Base-by-base conservation (phyloP, 2,888 invertebrate genomes). In the Anorthoa munda region DNA sequence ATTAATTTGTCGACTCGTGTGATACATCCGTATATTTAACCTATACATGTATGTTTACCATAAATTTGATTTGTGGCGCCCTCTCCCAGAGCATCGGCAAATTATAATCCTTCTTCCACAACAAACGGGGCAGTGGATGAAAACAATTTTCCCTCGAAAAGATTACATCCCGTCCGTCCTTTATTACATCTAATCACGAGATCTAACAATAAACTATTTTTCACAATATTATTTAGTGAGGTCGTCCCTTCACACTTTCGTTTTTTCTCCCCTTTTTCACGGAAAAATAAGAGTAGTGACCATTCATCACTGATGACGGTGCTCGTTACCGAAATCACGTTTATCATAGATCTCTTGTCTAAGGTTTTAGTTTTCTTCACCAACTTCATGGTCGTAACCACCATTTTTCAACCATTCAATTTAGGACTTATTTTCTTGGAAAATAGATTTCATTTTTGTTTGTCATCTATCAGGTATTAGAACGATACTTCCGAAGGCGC, bases 281-380 rank as follows among this genome's bases (percentile, higher is more conserved):
- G 90, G 93, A 94, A 95, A 94, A 94, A 94, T 93, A 93, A 93
- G 90, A 93, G 92, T 92, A 93, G 89, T 88, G 90, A 88, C 83
- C 91, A 94, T 96, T 91, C 91, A 95, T 96, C 96, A 95, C 90
- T 89, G 91, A 90, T 92, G 87, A 87, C 83, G 89, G 88, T 89
- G 90, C 95, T 95, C 93, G 96, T 96, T 96, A 95, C 95, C 93
- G 87, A 95, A 96, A 95, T 95, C 95, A 94, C 94, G 95, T 94
- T 95, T 94, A 95, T 95, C 95, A 95, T 95, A 95, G 94, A 95
- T 95, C 95, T 95, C 95, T 95, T 93, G 94, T 95, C 94, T 94
- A 94, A 95, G 95, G 94, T 93, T 94, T 94, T 94, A 93, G 90
- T 89, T 92, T 89, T 89, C 77, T 86, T 71, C 61, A 76, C 75